A percentile compares a stretch with the other conserved stretches of the same genome.
Evolutionary conservation across 2,797 vertebrate species (phyloP).

Genomic region (Falco biarmicus): DNA sequence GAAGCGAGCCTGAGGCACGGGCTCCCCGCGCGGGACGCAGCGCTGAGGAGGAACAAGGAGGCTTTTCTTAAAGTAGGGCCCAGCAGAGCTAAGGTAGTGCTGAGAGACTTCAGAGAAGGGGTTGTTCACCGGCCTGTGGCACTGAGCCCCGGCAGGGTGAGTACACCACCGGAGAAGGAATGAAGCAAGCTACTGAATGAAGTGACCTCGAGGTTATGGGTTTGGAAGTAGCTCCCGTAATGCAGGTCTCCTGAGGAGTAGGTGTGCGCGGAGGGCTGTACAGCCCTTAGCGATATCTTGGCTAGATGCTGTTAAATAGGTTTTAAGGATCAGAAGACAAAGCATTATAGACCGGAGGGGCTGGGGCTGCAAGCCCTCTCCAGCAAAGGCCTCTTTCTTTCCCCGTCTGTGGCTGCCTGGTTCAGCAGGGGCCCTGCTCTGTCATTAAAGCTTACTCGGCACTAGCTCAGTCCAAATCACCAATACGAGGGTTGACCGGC

Average conservation of each 20-base stretch:
- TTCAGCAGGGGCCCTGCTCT: neutral
- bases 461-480: slow-evolving; percentile 28
- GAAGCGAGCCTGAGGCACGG: neutral
- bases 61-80: neutral
- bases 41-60: slow-evolving; percentile 33
- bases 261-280: neutral
- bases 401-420: neutral
- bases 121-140: neutral
- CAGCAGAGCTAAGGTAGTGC: rapidly evolving
- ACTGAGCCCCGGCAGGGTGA: neutral
- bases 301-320: neutral
- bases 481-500: slow-evolving; percentile 35
- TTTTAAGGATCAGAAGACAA: slow-evolving; percentile 2
- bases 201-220: neutral
- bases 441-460: slow-evolving; percentile 8
- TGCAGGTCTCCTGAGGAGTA: rapidly evolving
- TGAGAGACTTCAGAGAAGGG: neutral
- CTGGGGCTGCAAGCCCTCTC: neutral
- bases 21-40: rapidly evolving
- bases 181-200: neutral
- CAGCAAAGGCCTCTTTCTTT: slow-evolving; percentile 26
- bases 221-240: neutral
- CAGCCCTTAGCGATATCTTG: neutral
- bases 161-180: neutral
- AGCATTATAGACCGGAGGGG: neutral